These are phyloP conservation scores for Drosophila funebris DNA, from an alignment of 1,140 invertebrate species.

Conservation along the genomic window DNA sequence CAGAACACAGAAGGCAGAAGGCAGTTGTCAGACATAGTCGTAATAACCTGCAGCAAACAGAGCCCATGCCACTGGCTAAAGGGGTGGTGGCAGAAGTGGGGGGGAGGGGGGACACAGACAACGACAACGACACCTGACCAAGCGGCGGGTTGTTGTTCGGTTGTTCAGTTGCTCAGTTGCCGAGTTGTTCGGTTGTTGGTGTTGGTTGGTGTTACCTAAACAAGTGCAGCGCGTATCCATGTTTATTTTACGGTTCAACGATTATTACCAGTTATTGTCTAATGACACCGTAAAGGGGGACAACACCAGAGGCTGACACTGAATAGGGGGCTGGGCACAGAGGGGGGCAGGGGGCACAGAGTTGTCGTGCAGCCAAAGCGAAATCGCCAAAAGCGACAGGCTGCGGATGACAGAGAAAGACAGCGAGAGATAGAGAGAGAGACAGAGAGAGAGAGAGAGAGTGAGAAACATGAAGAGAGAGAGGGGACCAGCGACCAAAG, in stretches of 20 bases:
- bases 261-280: conserved; percentile 82
- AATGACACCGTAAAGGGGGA: conserved; percentile 70
- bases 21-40: conserved; percentile 13
- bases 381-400: conserved; percentile 45
- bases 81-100: background rate
- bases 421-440: background rate
- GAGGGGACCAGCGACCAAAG: conserved; percentile 36
- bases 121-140: conserved; percentile 59
- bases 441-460: conserved; percentile 17
- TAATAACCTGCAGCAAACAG: conserved; percentile 16
- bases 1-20: background rate
- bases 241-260: conserved; percentile 82
- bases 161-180: conserved; percentile 5
- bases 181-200: conserved; percentile 10
- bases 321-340: background rate
- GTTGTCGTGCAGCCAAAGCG: conserved; percentile 47
- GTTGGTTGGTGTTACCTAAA: conserved; percentile 62
- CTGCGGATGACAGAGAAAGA: background rate
- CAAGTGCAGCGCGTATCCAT: conserved; percentile 79
- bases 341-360: conserved; percentile 6
- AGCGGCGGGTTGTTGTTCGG: conserved; percentile 19
- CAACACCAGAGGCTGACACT: conserved; percentile 25
- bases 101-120: conserved; percentile 12
- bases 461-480: conserved; percentile 25
- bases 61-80: background rate